Conservation (phyloP, 1,140 invertebrate genomes). For the Phenacoccus solenopsis region DNA sequence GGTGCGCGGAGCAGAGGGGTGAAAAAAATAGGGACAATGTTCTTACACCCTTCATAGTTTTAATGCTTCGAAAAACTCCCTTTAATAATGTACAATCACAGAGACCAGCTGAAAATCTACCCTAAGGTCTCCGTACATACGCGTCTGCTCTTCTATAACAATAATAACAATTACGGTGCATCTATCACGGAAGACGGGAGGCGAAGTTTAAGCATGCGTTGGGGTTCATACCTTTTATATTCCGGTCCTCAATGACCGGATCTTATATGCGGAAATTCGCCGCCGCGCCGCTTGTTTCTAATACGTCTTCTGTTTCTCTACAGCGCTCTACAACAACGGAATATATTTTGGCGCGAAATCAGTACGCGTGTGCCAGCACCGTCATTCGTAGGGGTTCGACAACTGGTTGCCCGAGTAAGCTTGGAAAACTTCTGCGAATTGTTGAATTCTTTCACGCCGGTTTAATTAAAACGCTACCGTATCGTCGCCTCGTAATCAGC, state of each 20-base stretch:
- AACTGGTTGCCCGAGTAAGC: not conserved
- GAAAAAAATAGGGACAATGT: slow-evolving; percentile 8
- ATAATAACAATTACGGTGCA: slow-evolving; percentile 17
- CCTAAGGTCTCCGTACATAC: slow-evolving; percentile 2
- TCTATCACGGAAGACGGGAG: not conserved
- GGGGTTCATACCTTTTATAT: slow-evolving; percentile 14
- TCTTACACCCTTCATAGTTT: slow-evolving; percentile 17
- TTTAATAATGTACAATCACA: slow-evolving; percentile 18
- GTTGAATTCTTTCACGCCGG: too few relatives aligned
- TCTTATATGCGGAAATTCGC: slow-evolving; percentile 15
- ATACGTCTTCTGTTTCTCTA: not conserved
- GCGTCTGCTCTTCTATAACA: slow-evolving; percentile 16
- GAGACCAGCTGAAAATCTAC: slow-evolving; percentile 17
- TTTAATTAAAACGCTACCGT: too few relatives aligned
- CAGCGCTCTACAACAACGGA: not conserved
- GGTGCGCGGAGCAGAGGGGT: not conserved
- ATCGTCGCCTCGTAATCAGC: too few relatives aligned
- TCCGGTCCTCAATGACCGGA: slow-evolving; percentile 15
- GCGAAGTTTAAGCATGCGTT: slow-evolving; percentile 12
- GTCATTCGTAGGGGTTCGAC: not conserved
- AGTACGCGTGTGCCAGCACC: not conserved
- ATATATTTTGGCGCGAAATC: slow-evolving; percentile 9
- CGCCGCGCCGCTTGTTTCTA: not conserved
- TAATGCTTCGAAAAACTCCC: slow-evolving; percentile 16
- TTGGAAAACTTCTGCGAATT: too few relatives aligned